Conservation (phyloP, 2,113 vertebrate genomes). For the Nesospiza acunhae region DNA sequence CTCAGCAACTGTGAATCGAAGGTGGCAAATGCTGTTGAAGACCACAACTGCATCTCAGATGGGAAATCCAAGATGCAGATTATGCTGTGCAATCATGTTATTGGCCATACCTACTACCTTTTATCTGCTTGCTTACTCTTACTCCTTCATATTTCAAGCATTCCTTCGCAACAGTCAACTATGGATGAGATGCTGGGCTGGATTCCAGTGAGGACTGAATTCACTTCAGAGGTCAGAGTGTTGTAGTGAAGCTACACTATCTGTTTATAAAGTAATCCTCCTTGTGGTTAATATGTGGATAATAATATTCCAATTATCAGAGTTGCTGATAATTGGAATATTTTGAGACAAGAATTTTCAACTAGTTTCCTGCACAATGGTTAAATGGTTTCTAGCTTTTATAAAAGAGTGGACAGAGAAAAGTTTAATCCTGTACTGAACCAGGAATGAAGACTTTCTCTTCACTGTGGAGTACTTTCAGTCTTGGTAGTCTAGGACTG, state of each 20-base stretch:
- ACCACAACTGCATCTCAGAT: not conserved
- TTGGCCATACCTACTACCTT: not conserved
- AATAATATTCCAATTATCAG: not conserved
- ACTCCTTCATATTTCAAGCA: not conserved
- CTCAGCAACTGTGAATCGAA: not conserved
- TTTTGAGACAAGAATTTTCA: not conserved
- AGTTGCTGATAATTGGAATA: not conserved
- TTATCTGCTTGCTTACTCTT: not conserved
- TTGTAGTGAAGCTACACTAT: not conserved
- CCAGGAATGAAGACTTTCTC: not conserved
- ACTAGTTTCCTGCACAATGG: not conserved
- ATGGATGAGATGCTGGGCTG: not conserved
- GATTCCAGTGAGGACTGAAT: not conserved
- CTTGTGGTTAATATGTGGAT: not conserved
- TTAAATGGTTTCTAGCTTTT: not conserved
- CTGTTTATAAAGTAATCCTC: not conserved
- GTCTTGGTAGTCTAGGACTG: not conserved
- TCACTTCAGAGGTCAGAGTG: not conserved
- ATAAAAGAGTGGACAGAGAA: not conserved
- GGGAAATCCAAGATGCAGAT: not conserved
- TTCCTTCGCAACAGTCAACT: not conserved
- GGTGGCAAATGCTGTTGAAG: not conserved
- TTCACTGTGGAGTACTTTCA: not conserved
- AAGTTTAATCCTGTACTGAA: not conserved
- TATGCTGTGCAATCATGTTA: not conserved